These are phyloP conservation scores for Rhadinocentrus ornatus DNA, from an alignment of 2,797 vertebrate genomes.

Conservation along the genomic window DNA sequence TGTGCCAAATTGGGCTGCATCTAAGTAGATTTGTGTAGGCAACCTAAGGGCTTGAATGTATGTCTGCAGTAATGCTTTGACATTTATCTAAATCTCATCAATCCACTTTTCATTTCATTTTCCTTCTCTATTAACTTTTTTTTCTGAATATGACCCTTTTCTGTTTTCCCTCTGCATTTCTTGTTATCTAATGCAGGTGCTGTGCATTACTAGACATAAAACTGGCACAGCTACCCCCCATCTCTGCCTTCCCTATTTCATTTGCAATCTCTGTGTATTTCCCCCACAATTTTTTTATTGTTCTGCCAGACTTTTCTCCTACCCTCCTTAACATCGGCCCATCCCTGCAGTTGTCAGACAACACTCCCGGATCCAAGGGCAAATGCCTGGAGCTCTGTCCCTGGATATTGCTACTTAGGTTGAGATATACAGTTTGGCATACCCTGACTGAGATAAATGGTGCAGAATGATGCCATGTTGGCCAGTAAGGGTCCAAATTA, in stretches of 20 bases:
- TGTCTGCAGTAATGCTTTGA: no score
- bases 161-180: neutral
- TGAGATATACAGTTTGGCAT: slow-evolving; percentile 51
- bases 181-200: neutral
- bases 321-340: slow-evolving; percentile 34
- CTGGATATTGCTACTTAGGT: slow-evolving; percentile 26
- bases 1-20: no score
- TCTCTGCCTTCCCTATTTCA: slow-evolving; percentile 15
- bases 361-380: slow-evolving; percentile 34
- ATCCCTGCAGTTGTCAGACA: slow-evolving; percentile 46
- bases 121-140: neutral
- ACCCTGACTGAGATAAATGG: slow-evolving; percentile 43
- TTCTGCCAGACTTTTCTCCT: slow-evolving; percentile 16
- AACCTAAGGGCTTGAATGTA: no score
- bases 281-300: neutral
- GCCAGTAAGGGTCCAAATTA: slow-evolving; percentile 51
- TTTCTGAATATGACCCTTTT: neutral
- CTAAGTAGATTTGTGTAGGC: no score
- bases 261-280: slow-evolving; percentile 16
- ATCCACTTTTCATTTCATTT: neutral
- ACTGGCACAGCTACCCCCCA: slow-evolving; percentile 9
- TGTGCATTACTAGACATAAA: neutral
- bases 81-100: neutral
- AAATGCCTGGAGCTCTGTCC: slow-evolving; percentile 37
- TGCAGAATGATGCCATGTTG: slow-evolving; percentile 38